Evolutionary conservation across 2,797 vertebrate genomes (phyloP).

Genomic region (Clarias fuscus): DNA sequence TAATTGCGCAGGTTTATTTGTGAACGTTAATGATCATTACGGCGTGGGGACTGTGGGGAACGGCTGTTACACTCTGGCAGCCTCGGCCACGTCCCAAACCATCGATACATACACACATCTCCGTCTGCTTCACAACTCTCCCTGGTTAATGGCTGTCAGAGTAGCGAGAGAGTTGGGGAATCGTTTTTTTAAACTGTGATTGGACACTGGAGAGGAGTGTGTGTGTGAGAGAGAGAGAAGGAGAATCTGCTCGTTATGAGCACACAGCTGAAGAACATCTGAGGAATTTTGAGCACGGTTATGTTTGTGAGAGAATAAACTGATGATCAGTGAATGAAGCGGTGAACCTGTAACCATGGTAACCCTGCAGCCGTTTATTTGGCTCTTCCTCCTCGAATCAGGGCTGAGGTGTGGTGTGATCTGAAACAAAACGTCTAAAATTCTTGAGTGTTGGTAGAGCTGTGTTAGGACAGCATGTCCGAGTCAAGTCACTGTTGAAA

Average conservation of each 20-base stretch:
- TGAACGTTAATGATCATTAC: conserved; percentile 94
- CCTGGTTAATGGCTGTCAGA: conserved; percentile 19
- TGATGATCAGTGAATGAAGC: background rate
- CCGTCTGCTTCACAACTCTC: background rate
- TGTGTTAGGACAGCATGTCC: background rate
- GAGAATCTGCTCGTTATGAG: background rate
- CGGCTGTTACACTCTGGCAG: conserved; percentile 90
- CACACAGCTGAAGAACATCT: background rate
- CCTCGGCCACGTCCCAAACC: conserved; percentile 83
- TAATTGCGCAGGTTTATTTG: conserved; percentile 99
- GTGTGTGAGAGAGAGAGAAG: background rate
- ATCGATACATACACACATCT: conserved; percentile 64
- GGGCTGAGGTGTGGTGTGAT: background rate
- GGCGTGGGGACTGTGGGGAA: conserved; percentile 91
- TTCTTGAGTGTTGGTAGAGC: background rate
- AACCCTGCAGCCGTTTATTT: background rate
- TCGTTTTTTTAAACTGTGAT: background rate
- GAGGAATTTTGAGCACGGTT: background rate
- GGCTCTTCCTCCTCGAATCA: background rate
- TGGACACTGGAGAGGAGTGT: background rate
- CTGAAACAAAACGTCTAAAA: background rate
- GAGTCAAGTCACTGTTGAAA: no score
- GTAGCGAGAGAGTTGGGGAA: background rate
- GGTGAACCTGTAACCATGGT: background rate
- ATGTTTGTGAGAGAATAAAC: background rate